These are phyloP conservation scores for Xenotilapia caudafasciata DNA, from an alignment of 2,113 vertebrate genomes.

Conservation along the genomic window DNA sequence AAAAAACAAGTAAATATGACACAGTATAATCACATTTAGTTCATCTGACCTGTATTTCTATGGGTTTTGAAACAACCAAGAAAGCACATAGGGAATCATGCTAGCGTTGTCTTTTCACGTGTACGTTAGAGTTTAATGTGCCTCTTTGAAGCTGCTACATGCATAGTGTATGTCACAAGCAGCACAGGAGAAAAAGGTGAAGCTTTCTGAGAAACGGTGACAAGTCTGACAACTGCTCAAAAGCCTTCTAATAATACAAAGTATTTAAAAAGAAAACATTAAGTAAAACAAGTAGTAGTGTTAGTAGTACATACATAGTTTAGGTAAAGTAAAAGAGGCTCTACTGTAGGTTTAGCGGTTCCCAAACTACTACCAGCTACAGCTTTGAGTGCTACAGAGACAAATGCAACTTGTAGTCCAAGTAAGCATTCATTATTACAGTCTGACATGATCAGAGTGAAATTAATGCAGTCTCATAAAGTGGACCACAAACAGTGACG, in stretches of 20 bases:
- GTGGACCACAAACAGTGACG: background rate
- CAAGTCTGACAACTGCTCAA: background rate
- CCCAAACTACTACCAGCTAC: background rate
- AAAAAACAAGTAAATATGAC: background rate
- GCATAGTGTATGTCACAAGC: background rate
- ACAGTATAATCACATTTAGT: background rate
- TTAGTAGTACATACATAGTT: background rate
- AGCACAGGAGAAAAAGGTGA: background rate
- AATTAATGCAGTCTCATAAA: background rate
- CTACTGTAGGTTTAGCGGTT: background rate
- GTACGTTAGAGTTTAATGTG: background rate
- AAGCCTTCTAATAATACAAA: background rate
- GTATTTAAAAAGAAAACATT: background rate
- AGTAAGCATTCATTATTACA: background rate
- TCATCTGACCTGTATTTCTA: background rate
- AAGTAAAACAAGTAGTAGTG: background rate
- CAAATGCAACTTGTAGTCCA: background rate
- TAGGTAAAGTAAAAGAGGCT: background rate
- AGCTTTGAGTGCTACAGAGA: background rate
- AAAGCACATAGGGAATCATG: background rate
- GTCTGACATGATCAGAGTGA: background rate
- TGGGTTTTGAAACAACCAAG: background rate
- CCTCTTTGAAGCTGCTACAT: constrained; percentile 1
- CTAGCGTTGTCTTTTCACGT: background rate
- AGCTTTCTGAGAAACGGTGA: background rate